Evolutionary conservation across 2,113 vertebrate species (phyloP).

Genomic region (Orientallactaga bullata): DNA sequence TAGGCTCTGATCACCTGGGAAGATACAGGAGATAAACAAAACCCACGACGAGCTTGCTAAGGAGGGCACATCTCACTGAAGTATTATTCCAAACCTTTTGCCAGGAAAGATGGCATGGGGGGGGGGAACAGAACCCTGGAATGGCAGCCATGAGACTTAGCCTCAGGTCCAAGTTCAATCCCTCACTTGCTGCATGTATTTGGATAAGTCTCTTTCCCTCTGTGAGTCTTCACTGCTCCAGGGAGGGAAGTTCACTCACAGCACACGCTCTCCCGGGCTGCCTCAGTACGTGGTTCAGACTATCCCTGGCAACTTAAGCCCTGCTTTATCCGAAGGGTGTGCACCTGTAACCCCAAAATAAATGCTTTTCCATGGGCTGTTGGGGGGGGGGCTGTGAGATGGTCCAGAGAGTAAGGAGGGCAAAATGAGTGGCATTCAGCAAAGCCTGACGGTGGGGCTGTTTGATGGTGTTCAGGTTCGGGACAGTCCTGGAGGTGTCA

Average conservation of each 20-base stretch:
- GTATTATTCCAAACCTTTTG: background rate
- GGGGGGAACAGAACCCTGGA: background rate
- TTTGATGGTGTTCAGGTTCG: background rate
- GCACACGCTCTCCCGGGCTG: background rate
- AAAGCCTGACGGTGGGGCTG: background rate
- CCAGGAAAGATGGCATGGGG: background rate
- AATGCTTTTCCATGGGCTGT: background rate
- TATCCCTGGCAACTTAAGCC: background rate
- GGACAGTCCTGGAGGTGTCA: background rate
- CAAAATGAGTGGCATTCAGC: fast-evolving
- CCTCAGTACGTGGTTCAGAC: background rate
- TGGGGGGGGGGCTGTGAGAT: background rate
- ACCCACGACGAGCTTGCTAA: fast-evolving
- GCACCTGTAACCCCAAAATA: background rate
- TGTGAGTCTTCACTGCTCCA: background rate
- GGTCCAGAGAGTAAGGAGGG: background rate
- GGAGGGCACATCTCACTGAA: background rate
- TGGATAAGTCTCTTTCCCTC: background rate
- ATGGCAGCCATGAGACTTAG: background rate
- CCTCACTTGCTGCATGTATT: background rate
- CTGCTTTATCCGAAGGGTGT: background rate
- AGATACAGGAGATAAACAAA: background rate
- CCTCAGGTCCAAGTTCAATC: background rate
- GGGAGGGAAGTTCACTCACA: background rate
- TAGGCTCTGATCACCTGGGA: background rate